A percentile compares a stretch with the other conserved stretches of the same genome.
Conservation (phyloP, 2,888 invertebrate genomes). For the Phyto melanocephala region DNA sequence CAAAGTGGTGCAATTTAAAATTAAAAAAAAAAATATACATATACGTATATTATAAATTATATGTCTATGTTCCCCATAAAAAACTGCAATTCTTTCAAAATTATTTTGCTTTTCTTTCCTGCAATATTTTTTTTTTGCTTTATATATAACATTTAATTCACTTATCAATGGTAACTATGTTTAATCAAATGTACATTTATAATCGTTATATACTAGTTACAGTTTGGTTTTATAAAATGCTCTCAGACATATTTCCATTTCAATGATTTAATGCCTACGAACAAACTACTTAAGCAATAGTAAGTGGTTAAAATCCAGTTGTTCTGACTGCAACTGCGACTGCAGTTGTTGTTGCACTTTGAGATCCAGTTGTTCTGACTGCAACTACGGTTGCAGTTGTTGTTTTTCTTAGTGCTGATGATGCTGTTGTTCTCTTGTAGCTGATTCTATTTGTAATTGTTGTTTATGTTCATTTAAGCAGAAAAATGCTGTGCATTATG, state of each 20-base stretch:
- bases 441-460: constrained; percentile 13
- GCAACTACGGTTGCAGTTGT: background rate
- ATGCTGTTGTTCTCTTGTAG: background rate
- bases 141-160: background rate
- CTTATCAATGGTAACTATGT: background rate
- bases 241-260: constrained; percentile 53
- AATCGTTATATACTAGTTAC: constrained; percentile 36
- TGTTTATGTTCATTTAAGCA: background rate
- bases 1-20: constrained; percentile 18
- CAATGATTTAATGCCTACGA: constrained; percentile 49
- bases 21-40: no score
- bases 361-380: constrained; percentile 4
- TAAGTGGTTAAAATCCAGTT: background rate
- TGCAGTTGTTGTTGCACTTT: no score
- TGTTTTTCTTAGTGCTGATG: constrained; percentile 14
- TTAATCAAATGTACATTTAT: constrained; percentile 36
- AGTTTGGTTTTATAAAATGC: constrained; percentile 30
- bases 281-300: constrained; percentile 33
- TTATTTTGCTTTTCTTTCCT: no score
- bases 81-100: no score
- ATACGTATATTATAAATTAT: no score
- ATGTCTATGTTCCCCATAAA: no score
- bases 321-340: background rate
- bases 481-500: background rate
- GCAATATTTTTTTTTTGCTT: background rate